Evolutionary conservation across 1,140 invertebrate genomes (phyloP).

Genomic region (Nasonia giraulti): DNA sequence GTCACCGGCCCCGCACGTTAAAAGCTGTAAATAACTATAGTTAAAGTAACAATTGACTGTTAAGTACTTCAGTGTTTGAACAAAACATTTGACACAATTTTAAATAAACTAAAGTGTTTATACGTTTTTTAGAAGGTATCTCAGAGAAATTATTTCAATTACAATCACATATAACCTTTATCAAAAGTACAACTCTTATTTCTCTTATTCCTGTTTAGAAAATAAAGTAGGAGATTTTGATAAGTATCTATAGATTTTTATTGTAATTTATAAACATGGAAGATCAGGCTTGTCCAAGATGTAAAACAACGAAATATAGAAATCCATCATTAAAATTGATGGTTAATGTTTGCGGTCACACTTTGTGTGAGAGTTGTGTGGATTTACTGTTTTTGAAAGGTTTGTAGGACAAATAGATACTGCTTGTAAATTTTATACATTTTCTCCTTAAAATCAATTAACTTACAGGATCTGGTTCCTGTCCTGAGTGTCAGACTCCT

Average conservation of each 20-base stretch:
- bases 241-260: not conserved
- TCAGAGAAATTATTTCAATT: not conserved
- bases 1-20: no score
- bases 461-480: slow-evolving; percentile 88
- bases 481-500: slow-evolving; percentile 92
- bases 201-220: not conserved
- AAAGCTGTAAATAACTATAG: no score
- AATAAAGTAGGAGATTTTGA: not conserved
- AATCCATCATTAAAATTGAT: slow-evolving; percentile 97
- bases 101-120: not conserved
- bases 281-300: slow-evolving; percentile 95
- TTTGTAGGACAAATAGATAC: slow-evolving; percentile 63
- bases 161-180: not conserved
- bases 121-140: not conserved
- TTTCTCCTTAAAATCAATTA: slow-evolving; percentile 21
- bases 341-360: slow-evolving; percentile 99
- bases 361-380: slow-evolving; percentile 97
- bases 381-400: slow-evolving; percentile 95
- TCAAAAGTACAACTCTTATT: not conserved
- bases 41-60: no score
- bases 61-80: no score
- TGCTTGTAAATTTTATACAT: not conserved
- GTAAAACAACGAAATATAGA: slow-evolving; percentile 98
- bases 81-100: no score
- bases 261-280: slow-evolving; percentile 78